These are phyloP conservation scores for Onychostruthus taczanowskii DNA, from an alignment of 2,113 vertebrate species.

Conservation along the genomic window DNA sequence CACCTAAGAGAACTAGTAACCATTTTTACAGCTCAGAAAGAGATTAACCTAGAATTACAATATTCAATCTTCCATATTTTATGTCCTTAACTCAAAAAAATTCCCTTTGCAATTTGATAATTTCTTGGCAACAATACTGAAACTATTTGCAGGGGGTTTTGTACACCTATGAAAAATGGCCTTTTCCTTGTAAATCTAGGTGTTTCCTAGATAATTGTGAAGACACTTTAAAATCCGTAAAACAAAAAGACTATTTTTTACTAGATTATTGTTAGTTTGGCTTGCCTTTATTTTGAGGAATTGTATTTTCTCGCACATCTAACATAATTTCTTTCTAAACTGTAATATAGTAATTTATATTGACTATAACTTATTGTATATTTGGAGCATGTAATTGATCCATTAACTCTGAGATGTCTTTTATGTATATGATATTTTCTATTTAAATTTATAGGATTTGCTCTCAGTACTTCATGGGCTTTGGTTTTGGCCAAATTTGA, in stretches of 20 bases:
- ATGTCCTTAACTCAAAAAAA: neutral
- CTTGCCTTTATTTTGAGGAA: neutral
- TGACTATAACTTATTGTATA: neutral
- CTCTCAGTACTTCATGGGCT: neutral
- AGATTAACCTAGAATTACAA: neutral
- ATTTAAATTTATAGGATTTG: neutral
- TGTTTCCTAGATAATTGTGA: neutral
- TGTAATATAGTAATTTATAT: neutral
- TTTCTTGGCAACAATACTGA: neutral
- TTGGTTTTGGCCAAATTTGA: neutral
- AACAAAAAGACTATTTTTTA: neutral
- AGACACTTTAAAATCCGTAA: neutral
- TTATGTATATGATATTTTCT: neutral
- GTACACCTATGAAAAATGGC: neutral
- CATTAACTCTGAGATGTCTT: neutral
- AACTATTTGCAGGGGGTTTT: neutral
- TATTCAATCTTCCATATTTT: neutral
- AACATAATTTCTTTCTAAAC: neutral
- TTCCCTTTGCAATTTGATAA: neutral
- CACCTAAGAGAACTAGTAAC: neutral
- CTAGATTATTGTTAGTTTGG: neutral
- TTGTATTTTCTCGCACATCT: neutral
- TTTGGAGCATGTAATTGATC: neutral
- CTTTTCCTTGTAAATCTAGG: neutral
- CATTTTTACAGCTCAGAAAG: neutral